Base-by-base conservation (phyloP, 2,888 invertebrate species). In the Acronicta leporina region DNA sequence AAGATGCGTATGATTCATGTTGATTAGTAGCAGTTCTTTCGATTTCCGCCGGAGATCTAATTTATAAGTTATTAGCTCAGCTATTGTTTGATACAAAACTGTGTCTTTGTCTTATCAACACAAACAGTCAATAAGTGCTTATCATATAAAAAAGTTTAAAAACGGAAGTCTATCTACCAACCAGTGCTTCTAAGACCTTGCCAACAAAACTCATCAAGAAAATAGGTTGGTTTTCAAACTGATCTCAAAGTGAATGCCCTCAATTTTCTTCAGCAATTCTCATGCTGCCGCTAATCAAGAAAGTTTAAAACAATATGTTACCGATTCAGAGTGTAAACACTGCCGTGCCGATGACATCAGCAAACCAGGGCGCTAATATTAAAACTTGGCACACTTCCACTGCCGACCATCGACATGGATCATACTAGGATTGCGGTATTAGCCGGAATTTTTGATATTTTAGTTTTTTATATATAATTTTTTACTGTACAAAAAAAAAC, bases 381-480 rank as follows among this genome's bases (percentile, higher is more conserved):
- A 92, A 90, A 88, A 82, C 89, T 93, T 93, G 93, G 93, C 92
- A 83, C 63, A 55, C 57, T 71, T 89, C 92, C 92, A 92, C 75
- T 54, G 58, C 62, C 66, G 55, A 59, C 45, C 76, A 72, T 77
- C 80, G 80, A 83, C 81, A 81, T 85, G 86, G 87, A 87, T 86
- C 84, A 86, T 85, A 79, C 73, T 55, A 69, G 64, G 74, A 73
- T 69, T 60, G 59, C 62, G 54, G 60, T 55, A 64, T 71, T 66
- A 51, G 27, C 47, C 41, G 44, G 16, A 74, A 75, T 75, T 63
- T 42, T 25, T 71, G 50, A 56, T 48, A 49, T 30, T 66, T 51
- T 52, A 49, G 14, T 48, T 52, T 42, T 30, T 33, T 20, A 49
- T 51, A 30, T 11, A 45, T 20, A 20, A 4, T 3, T 35, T 13